A percentile compares a stretch with the other conserved stretches of the same genome.
phyloP scores from a whole-genome alignment of 2,113 vertebrate species.

The Hassar affinis region DNA sequence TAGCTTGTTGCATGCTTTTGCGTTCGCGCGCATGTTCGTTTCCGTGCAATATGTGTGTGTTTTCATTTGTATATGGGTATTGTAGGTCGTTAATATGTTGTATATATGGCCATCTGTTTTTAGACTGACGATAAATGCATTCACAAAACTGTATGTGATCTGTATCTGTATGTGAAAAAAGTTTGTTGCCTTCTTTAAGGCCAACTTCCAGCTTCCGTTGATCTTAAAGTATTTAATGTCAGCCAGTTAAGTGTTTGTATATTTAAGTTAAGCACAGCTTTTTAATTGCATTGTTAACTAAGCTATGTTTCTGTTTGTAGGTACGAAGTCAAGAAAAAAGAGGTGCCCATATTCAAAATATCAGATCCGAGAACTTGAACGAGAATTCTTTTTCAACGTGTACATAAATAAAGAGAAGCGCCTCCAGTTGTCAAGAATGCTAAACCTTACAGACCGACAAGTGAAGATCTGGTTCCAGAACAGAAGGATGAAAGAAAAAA shows the following conservation, averaged over 20 bases:
- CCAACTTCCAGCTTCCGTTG: background rate
- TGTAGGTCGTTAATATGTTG: background rate
- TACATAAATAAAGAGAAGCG: conserved; percentile 99
- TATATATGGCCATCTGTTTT: background rate
- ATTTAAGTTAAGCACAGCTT: background rate
- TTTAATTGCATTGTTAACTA: conserved; percentile 21
- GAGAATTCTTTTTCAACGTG: conserved; percentile 99
- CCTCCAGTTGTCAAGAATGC: conserved; percentile 94
- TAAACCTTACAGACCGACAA: conserved; percentile 96
- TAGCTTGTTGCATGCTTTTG: background rate
- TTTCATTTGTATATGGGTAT: background rate
- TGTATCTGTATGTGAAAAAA: background rate
- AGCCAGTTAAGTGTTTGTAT: background rate
- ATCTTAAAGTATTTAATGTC: background rate
- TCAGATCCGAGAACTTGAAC: conserved; percentile 99
- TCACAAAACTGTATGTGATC: background rate
- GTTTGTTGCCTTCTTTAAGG: background rate
- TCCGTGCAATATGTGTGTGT: conserved; percentile 18
- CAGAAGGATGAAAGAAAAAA: conserved; percentile 99
- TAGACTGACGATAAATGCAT: background rate
- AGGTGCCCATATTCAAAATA: conserved; percentile 97
- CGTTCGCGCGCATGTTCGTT: conserved; percentile 9
- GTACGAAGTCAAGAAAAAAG: conserved; percentile 93
- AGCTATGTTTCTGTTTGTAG: conserved; percentile 59
- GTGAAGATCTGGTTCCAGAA: conserved; percentile 99